A percentile compares a stretch with the other conserved stretches of the same genome.
Conservation (phyloP, 2,797 vertebrate species). For the Pampus argenteus region DNA sequence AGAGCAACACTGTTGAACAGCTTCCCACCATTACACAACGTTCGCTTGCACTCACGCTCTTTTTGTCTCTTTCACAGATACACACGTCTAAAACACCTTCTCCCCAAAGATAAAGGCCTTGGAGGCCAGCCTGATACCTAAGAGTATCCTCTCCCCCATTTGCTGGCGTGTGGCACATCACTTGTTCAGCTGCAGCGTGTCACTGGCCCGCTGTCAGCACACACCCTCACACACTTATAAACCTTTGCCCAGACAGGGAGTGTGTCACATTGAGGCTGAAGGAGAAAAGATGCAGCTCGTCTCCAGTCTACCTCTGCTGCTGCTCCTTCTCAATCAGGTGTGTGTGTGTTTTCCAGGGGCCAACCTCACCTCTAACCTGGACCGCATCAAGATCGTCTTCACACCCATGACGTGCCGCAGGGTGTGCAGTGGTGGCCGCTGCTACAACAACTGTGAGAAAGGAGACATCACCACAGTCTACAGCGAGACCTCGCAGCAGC, state of each 20-base stretch:
- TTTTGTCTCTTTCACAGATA: slow-evolving; percentile 71
- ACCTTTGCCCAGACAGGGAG: slow-evolving; percentile 73
- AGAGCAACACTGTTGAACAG: slow-evolving; percentile 80
- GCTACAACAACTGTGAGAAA: slow-evolving; percentile 93
- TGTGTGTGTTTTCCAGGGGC: slow-evolving; percentile 86
- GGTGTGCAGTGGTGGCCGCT: slow-evolving; percentile 87
- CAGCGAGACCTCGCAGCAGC: slow-evolving; percentile 90
- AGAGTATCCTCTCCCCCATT: slow-evolving; percentile 70
- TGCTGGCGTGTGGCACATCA: slow-evolving; percentile 78
- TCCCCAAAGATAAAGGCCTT: slow-evolving; percentile 78
- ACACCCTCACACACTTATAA: slow-evolving; percentile 81
- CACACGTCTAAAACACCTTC: slow-evolving; percentile 79
- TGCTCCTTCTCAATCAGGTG: slow-evolving; percentile 77
- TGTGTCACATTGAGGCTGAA: slow-evolving; percentile 71
- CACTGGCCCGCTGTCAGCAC: slow-evolving; percentile 78
- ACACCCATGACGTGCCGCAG: slow-evolving; percentile 94
- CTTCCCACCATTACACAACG: slow-evolving; percentile 82
- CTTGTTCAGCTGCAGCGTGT: slow-evolving; percentile 73
- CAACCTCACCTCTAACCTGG: slow-evolving; percentile 93
- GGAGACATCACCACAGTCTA: slow-evolving; percentile 95
- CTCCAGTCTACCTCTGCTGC: slow-evolving; percentile 64
- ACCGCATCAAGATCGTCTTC: slow-evolving; percentile 96
- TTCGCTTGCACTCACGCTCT: slow-evolving; percentile 74
- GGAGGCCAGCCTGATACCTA: slow-evolving; percentile 73
- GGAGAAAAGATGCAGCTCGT: slow-evolving; percentile 80